Conservation (phyloP, 2,888 invertebrate species). For the Hydroisotoma schaefferi region DNA sequence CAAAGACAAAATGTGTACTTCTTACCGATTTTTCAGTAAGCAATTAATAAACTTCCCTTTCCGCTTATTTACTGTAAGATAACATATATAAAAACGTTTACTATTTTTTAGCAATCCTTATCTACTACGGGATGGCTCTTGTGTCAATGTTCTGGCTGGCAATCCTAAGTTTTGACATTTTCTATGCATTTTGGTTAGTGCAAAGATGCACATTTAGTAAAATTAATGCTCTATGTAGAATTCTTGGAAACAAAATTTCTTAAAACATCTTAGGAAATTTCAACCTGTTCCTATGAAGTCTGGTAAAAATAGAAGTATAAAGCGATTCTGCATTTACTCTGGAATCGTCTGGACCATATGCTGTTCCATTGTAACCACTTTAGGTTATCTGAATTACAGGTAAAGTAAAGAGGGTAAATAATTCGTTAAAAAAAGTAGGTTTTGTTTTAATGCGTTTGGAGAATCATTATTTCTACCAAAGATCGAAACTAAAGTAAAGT, state of each 20-base stretch:
- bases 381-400: too few relatives aligned
- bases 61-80: too few relatives aligned
- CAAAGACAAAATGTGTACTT: neutral
- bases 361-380: too few relatives aligned
- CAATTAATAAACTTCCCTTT: too few relatives aligned
- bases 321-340: neutral
- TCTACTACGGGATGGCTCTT: too few relatives aligned
- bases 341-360: neutral
- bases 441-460: too few relatives aligned
- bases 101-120: too few relatives aligned
- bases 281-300: neutral
- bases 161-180: neutral
- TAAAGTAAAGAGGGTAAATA: too few relatives aligned
- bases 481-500: too few relatives aligned
- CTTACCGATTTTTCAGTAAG: neutral
- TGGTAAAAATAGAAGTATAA: neutral
- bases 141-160: neutral
- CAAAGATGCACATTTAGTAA: neutral
- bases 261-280: neutral
- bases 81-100: too few relatives aligned
- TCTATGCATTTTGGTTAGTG: neutral
- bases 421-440: too few relatives aligned
- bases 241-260: neutral
- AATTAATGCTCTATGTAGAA: neutral
- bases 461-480: too few relatives aligned